Conservation (phyloP, 2,888 invertebrate species). For the Trichacis sp. region DNA sequence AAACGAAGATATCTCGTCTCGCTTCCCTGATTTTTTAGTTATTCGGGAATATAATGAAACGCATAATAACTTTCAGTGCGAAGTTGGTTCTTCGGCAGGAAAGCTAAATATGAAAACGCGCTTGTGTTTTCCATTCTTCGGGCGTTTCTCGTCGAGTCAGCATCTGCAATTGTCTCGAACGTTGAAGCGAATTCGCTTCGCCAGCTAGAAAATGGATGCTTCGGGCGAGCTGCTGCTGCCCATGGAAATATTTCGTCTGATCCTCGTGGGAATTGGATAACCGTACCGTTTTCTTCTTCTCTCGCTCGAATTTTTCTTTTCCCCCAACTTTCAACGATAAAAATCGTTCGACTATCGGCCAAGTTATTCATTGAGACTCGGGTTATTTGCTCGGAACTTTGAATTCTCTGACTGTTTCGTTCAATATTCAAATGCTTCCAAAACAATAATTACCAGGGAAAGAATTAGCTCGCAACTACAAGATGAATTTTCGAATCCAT, state of each 20-base stretch:
- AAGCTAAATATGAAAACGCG: slow-evolving; percentile 34
- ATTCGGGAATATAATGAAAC: no score
- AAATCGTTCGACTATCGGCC: slow-evolving; percentile 37
- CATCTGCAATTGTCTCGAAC: slow-evolving; percentile 36
- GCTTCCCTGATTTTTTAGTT: no score
- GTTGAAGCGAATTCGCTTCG: slow-evolving; percentile 28
- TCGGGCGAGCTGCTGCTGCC: slow-evolving; percentile 17
- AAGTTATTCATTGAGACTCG: slow-evolving; percentile 19
- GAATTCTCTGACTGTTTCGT: no score
- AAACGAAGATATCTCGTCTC: no score
- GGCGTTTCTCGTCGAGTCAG: slow-evolving; percentile 31
- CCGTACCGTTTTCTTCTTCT: slow-evolving; percentile 10
- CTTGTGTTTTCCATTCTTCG: slow-evolving; percentile 31
- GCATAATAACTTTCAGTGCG: no score
- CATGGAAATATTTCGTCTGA: slow-evolving; percentile 27
- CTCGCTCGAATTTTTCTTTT: slow-evolving; percentile 29
- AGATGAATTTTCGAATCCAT: no score
- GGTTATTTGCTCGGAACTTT: no score
- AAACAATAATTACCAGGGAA: no score
- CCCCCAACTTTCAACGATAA: slow-evolving; percentile 35
- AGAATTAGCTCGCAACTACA: no score
- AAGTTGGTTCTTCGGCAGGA: no score
- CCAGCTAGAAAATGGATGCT: slow-evolving; percentile 27
- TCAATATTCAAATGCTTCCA: no score
- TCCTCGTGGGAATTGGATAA: slow-evolving; percentile 38